Evolutionary conservation across 2,797 vertebrate species (phyloP).

Genomic region (Neomorphus geoffroyi): DNA sequence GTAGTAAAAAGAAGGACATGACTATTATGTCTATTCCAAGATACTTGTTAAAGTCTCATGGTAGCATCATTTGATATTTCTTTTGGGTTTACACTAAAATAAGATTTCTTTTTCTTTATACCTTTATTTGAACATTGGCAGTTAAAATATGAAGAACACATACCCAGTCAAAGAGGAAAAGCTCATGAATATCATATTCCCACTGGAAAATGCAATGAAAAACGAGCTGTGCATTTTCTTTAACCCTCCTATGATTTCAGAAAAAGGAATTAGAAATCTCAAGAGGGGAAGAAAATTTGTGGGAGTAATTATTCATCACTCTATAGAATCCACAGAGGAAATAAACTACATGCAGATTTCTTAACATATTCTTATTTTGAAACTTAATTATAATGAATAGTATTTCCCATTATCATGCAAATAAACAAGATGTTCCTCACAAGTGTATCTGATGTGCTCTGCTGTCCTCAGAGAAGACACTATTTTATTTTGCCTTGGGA

Average conservation of each 20-base stretch:
- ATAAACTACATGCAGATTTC: not conserved
- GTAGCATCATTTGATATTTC: not conserved
- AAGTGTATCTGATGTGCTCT: not conserved
- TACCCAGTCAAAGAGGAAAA: not conserved
- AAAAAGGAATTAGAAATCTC: conserved; percentile 1
- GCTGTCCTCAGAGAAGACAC: not conserved
- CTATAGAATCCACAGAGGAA: conserved; percentile 1
- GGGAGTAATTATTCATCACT: conserved; percentile 11
- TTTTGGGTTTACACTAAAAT: not conserved
- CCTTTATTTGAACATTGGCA: not conserved
- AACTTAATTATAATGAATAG: not conserved
- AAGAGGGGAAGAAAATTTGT: not conserved
- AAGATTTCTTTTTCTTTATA: not conserved
- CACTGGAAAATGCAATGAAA: not conserved
- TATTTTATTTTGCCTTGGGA: not conserved
- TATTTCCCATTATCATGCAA: conserved; percentile 12
- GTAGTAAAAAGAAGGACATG: not conserved
- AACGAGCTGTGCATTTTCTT: not conserved
- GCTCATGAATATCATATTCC: not conserved
- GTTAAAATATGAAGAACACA: not conserved
- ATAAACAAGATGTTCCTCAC: not conserved
- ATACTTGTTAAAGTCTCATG: not conserved
- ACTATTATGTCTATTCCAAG: not conserved
- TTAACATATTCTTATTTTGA: conserved; percentile 1
- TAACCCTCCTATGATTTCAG: not conserved